Evolutionary conservation across 30 jellyfish, hydroid and myxozoan genomes (phyloP).

Genomic region (Mastigias papua): DNA sequence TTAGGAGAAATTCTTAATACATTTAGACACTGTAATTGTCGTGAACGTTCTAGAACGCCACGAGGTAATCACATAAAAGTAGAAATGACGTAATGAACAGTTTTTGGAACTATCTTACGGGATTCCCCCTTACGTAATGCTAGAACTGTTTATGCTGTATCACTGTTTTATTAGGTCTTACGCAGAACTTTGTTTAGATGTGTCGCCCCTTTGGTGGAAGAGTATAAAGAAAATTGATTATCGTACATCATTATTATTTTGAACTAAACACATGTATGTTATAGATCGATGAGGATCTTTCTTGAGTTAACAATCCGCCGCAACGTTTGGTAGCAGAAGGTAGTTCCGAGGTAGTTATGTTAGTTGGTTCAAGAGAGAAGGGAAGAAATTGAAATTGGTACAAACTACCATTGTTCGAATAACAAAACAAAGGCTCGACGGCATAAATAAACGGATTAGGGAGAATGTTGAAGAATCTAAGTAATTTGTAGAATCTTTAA

Average conservation of each 20-base stretch:
- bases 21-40: no score
- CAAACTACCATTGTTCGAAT: constrained; percentile 1
- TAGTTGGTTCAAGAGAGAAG: not conserved
- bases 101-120: no score
- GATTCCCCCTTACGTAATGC: no score
- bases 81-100: no score
- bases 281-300: not conserved
- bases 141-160: not conserved
- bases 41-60: no score
- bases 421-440: constrained; percentile 2
- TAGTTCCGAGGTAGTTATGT: not conserved
- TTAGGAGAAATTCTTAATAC: no score
- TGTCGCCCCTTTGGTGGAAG: not conserved
- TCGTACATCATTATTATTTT: not conserved
- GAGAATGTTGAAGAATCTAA: not conserved
- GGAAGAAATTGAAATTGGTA: not conserved
- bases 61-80: no score
- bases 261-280: not conserved
- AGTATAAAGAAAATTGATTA: not conserved
- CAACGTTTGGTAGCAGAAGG: constrained; percentile 22
- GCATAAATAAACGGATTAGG: not conserved
- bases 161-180: not conserved
- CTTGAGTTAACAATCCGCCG: not conserved
- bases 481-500: not conserved
- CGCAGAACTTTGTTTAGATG: not conserved